phyloP scores from a whole-genome alignment of 2,888 invertebrate species.

The Teleiodes luculella region DNA sequence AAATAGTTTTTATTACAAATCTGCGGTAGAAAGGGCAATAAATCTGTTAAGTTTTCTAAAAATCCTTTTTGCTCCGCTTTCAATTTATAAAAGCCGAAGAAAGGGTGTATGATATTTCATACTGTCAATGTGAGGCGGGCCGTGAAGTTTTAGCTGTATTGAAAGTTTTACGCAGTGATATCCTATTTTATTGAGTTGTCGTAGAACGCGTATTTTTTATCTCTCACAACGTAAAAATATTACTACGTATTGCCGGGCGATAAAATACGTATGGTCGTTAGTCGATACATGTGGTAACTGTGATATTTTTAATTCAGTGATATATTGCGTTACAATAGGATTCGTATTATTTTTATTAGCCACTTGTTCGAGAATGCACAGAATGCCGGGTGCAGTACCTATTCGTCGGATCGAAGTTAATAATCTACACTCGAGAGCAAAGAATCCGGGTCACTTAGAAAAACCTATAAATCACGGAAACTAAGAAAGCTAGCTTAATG shows the following conservation, averaged over 20 bases:
- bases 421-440: too few relatives aligned
- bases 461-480: too few relatives aligned
- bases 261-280: not conserved
- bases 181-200: conserved; percentile 28
- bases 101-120: conserved; percentile 58
- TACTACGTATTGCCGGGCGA: not conserved
- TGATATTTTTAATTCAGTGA: too few relatives aligned
- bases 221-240: not conserved
- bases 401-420: too few relatives aligned
- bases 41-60: conserved; percentile 38
- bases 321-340: too few relatives aligned
- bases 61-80: conserved; percentile 35
- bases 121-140: conserved; percentile 44
- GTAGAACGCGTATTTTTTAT: not conserved
- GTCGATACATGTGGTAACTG: too few relatives aligned
- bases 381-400: too few relatives aligned
- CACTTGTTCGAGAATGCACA: too few relatives aligned
- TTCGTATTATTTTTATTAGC: too few relatives aligned
- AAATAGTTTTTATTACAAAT: conserved; percentile 6
- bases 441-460: too few relatives aligned
- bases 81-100: conserved; percentile 44
- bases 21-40: conserved; percentile 27
- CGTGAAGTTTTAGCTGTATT: conserved; percentile 54
- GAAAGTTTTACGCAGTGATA: conserved; percentile 38
- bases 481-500: too few relatives aligned